These are phyloP conservation scores for Galeruca laticollis DNA, from an alignment of 2,888 invertebrate genomes.

Conservation along the genomic window DNA sequence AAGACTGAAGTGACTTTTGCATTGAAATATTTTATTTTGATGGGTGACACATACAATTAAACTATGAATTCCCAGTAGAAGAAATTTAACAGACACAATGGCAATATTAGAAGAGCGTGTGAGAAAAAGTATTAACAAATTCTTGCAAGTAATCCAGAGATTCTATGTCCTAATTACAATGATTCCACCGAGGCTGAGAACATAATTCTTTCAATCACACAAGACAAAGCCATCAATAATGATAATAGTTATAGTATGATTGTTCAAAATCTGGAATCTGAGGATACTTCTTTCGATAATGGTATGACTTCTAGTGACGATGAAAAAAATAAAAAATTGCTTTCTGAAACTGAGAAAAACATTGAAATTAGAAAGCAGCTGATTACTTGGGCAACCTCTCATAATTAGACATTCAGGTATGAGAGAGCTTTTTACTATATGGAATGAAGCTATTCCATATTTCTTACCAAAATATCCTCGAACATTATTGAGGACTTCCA, in stretches of 20 bases:
- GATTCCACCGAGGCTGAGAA: too few species aligned
- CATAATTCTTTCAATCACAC: too few species aligned
- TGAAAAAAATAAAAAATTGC: slow-evolving; percentile 14
- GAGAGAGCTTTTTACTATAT: slow-evolving; percentile 24
- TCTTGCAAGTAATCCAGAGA: too few species aligned
- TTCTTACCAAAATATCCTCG: slow-evolving; percentile 38
- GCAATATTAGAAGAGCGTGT: slow-evolving; percentile 21
- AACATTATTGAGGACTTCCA: slow-evolving; percentile 33
- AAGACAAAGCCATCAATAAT: too few species aligned
- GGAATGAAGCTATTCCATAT: slow-evolving; percentile 23
- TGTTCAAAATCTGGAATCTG: slow-evolving; percentile 10
- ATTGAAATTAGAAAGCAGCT: slow-evolving; percentile 20
- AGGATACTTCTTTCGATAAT: slow-evolving; percentile 20
- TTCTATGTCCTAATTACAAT: too few species aligned
- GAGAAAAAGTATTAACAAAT: slow-evolving; percentile 19
- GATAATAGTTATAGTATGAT: slow-evolving; percentile 3
- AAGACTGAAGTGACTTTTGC: slow-evolving; percentile 19
- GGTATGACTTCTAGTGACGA: slow-evolving; percentile 23
- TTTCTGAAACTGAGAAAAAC: slow-evolving; percentile 22
- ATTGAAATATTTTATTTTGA: slow-evolving; percentile 24
- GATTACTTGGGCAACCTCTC: too few species aligned
- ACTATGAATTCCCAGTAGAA: slow-evolving; percentile 27
- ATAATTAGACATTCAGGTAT: slow-evolving; percentile 20
- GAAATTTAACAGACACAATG: slow-evolving; percentile 25
- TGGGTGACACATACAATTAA: slow-evolving; percentile 23